Conservation (phyloP, 2,888 invertebrate genomes). For the Athrips mouffetella region DNA sequence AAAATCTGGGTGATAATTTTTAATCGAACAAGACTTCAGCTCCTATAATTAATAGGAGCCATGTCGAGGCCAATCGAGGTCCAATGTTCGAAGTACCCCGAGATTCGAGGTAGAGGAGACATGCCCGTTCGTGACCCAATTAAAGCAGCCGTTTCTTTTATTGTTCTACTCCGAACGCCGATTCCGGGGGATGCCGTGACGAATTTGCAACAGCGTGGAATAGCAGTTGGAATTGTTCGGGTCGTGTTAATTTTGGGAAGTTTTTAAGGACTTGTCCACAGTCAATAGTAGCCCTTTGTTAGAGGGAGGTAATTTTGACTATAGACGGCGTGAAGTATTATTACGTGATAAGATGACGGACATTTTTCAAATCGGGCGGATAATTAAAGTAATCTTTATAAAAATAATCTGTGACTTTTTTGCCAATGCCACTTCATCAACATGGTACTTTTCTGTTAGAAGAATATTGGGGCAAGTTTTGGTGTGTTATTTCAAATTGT, state of each 20-base stretch:
- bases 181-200: conserved; percentile 11
- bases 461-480: too few relatives aligned
- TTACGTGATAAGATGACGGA: too few relatives aligned
- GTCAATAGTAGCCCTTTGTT: too few relatives aligned
- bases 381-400: too few relatives aligned
- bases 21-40: conserved; percentile 40
- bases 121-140: conserved; percentile 69
- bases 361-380: too few relatives aligned
- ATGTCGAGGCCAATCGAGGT: conserved; percentile 18
- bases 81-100: conserved; percentile 24
- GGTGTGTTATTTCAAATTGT: too few relatives aligned
- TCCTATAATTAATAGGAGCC: conserved; percentile 58
- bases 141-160: conserved; percentile 55
- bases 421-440: too few relatives aligned
- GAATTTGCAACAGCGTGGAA: conserved; percentile 11
- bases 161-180: conserved; percentile 31
- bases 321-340: too few relatives aligned
- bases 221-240: conserved; percentile 1
- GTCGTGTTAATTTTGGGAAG: background rate
- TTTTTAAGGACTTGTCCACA: too few relatives aligned
- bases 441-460: too few relatives aligned
- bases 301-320: too few relatives aligned
- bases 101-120: conserved; percentile 46
- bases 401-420: too few relatives aligned
- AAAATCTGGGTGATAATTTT: conserved; percentile 57